Base-by-base conservation (phyloP, 2,888 invertebrate species). In the Keiferia lycopersicella region DNA sequence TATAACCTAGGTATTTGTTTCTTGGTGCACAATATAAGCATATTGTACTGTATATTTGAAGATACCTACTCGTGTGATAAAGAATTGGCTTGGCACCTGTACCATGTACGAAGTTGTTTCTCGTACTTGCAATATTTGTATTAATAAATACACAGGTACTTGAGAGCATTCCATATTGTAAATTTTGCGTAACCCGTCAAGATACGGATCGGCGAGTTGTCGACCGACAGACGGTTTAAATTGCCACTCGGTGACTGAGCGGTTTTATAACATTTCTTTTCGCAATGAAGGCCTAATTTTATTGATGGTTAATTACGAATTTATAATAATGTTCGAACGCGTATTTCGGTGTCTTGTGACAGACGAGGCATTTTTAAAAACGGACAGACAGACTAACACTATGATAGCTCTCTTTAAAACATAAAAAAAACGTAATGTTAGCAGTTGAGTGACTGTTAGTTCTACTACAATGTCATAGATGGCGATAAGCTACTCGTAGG, bases 211-310 rank as follows among this genome's bases (percentile, higher is more conserved):
- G 68, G 69, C 66, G 60, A 71, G 77, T 74, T 75, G 74, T 72
- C 60, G 70, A 70, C 75, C 80, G 77, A 78, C 81, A 77, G 80
- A 77, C 79, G 70, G 73, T 86, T 83, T 84, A 87, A 87, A 88
- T 88, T 86, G 84, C 87, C 82, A 63, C 70, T 66, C 77, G 70
- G 81, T 87, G 87, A 87, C 86, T 77, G 30, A 70, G 86, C 86
- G 80, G 64, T 64, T 80, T 82, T 70, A 70, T 41, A 70, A 75
- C 56, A 81, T 79, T 80, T 81, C 78, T 80, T 86, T 84, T 84
- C 77, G 83, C 81, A 82, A 82, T 81, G 79, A 81, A 79, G 74
- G 76, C 72, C 74, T 80, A 74, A 73, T 71, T 80, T 78, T 76
- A 65, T 68, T 66, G 69, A 69, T 70, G 69, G 68, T 73, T 71